A percentile compares a stretch with the other conserved stretches of the same genome.
Evolutionary conservation across 2,797 vertebrate species (phyloP).

Genomic region (Eupleurogrammus muticus): DNA sequence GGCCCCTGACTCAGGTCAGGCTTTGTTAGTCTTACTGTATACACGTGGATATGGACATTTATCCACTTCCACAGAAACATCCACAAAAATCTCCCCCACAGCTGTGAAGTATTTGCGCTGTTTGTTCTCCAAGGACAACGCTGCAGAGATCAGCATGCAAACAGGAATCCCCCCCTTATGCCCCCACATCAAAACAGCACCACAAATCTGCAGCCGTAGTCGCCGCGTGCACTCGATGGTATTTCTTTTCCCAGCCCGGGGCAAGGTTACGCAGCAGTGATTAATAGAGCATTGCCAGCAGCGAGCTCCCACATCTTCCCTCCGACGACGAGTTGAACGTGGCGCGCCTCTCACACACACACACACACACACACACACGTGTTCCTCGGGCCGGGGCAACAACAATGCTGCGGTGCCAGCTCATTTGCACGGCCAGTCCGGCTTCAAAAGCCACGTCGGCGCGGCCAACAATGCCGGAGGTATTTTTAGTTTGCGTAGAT

Average conservation of each 20-base stretch:
- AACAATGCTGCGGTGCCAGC: conserved; percentile 1
- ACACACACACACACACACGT: too few relatives aligned
- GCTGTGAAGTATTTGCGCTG: conserved; percentile 5
- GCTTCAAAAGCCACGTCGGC: too few relatives aligned
- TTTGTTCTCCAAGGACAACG: conserved; percentile 28
- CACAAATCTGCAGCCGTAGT: conserved; percentile 18
- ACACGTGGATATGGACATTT: not conserved
- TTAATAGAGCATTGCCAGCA: conserved; percentile 21
- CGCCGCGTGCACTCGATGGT: conserved; percentile 15
- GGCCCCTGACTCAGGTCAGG: conserved; percentile 12
- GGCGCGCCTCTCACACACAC: conserved; percentile 2
- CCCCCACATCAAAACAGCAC: conserved; percentile 16
- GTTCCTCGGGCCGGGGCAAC: not conserved
- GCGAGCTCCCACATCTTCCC: conserved; percentile 17
- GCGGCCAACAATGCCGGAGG: too few relatives aligned
- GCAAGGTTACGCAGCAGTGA: conserved; percentile 4
- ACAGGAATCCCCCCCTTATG: conserved; percentile 5
- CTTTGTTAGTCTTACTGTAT: not conserved
- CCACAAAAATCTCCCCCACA: not conserved
- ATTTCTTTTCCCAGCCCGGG: conserved; percentile 15
- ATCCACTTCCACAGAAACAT: not conserved
- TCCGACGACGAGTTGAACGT: conserved; percentile 8
- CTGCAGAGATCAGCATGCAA: conserved; percentile 8
- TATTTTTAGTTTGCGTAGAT: too few relatives aligned
- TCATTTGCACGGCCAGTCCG: not conserved